Evolutionary conservation across 1,140 invertebrate species (phyloP), one percentile per base, ranked within the genome.

Genomic region (Alviniconcha marisindica): DNA sequence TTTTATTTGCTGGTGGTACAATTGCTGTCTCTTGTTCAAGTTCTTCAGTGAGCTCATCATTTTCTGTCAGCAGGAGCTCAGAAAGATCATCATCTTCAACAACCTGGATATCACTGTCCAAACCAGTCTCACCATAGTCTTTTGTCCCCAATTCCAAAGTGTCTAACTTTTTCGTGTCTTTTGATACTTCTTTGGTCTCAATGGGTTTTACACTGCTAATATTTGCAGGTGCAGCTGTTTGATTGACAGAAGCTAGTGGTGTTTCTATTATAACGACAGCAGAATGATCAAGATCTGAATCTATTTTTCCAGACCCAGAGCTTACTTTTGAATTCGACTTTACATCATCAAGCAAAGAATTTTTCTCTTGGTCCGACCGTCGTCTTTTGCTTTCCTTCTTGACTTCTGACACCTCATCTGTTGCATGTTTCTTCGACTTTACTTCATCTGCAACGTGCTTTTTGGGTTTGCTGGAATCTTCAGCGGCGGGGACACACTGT

Each of bases 21-120:
- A 78, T 24, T 18, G 10, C 56, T 36, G 77, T 54, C 42, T 80
- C 78, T 66, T 42, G 78, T 24, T 88, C 89, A 40, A 88, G 81
- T 74, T 91, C 89, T 69, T 85, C 84, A 24, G 83, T 77, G 44
- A 87, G 69, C 51, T 80, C 84, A 81, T 85, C 84, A 63, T 33
- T 80, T 44, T 80, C 78, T 42, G 78, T 80, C 38, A 80, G 33
- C 24, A 80, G 33, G 21, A 80, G 78, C 15, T 80, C 78, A 42
- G 78, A 66, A 42, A 69, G 40, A 38, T 80, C 78, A n/a, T 82
- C 79, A 60, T 86, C 82, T 28, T 84, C 63, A 33, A 73, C 44
- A 56, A 82, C 82, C 44, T 81, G 77, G 36, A 78, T 51, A 7
- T 44, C 48, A 78, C 42, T 66, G 31, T 31, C 24, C 3, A 76